These are phyloP conservation scores for Scaptomyza flava DNA, from an alignment of 2,888 invertebrate genomes.

Conservation along the genomic window DNA sequence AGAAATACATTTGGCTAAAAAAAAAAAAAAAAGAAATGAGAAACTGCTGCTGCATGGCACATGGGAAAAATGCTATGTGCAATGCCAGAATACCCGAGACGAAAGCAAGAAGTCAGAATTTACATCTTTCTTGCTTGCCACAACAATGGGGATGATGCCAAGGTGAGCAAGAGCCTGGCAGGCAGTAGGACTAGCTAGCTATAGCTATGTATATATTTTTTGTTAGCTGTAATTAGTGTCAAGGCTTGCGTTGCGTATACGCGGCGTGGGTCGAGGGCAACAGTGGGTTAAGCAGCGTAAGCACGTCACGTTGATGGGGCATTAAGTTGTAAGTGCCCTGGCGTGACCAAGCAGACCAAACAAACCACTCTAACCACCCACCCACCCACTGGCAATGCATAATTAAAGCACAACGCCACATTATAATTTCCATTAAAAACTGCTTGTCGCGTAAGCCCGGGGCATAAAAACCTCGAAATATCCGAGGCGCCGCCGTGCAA, in stretches of 20 bases:
- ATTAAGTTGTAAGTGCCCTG: constrained; percentile 70
- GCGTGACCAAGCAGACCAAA: constrained; percentile 44
- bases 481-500: constrained; percentile 15
- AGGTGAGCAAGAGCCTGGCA: constrained; percentile 16
- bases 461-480: constrained; percentile 30
- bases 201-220: constrained; percentile 17
- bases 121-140: constrained; percentile 17
- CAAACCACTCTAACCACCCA: background rate
- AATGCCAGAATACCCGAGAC: constrained; percentile 47
- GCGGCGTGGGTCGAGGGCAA: constrained; percentile 33
- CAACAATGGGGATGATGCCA: constrained; percentile 31
- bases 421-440: constrained; percentile 79
- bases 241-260: constrained; percentile 62
- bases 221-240: constrained; percentile 71
- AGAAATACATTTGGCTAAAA: constrained; percentile 19
- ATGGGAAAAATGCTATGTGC: constrained; percentile 33
- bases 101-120: constrained; percentile 24
- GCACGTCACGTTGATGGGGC: constrained; percentile 66
- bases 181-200: constrained; percentile 10
- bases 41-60: constrained; percentile 17
- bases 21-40: background rate
- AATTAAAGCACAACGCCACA: constrained; percentile 73
- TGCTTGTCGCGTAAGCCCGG: constrained; percentile 21
- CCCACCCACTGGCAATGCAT: constrained; percentile 56
- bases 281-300: constrained; percentile 39